Evolutionary conservation across 1,140 invertebrate genomes (phyloP).

Genomic region (Drosophila insularis): DNA sequence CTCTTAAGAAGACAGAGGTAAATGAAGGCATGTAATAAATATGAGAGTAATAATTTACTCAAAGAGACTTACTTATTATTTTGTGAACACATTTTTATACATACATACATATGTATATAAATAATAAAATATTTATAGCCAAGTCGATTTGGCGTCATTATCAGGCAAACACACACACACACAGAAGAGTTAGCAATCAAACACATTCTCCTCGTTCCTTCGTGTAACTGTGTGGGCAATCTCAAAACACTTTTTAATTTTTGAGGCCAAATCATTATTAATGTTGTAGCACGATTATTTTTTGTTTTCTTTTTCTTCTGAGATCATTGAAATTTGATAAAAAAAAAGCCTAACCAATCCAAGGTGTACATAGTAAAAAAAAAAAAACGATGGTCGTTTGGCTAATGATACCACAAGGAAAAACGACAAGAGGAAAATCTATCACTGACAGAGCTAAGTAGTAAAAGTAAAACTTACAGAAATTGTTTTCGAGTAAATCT

Average conservation of each 20-base stretch:
- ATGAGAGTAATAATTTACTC: slow-evolving; percentile 42
- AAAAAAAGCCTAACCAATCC: neutral
- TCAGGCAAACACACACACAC: slow-evolving; percentile 23
- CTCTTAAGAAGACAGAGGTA: too few species aligned
- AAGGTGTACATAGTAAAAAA: neutral
- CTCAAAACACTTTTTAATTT: slow-evolving; percentile 1
- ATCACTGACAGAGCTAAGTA: too few species aligned
- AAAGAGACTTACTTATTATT: neutral
- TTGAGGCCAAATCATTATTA: slow-evolving; percentile 10
- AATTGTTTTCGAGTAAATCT: too few species aligned
- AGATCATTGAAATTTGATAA: neutral
- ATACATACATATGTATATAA: too few species aligned
- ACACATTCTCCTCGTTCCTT: neutral
- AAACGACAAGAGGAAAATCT: too few species aligned
- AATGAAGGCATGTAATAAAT: neutral
- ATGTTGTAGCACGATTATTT: neutral
- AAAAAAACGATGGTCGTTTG: neutral
- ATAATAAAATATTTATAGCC: slow-evolving; percentile 58
- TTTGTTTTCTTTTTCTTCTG: neutral
- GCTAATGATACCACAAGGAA: neutral
- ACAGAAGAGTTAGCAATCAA: neutral
- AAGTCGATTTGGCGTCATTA: slow-evolving; percentile 55
- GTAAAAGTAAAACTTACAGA: too few species aligned
- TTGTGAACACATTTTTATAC: slow-evolving; percentile 31
- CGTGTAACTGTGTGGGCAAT: slow-evolving; percentile 1